Base-by-base conservation (phyloP, 2,797 vertebrate species). In the Sitta carolinensis region DNA sequence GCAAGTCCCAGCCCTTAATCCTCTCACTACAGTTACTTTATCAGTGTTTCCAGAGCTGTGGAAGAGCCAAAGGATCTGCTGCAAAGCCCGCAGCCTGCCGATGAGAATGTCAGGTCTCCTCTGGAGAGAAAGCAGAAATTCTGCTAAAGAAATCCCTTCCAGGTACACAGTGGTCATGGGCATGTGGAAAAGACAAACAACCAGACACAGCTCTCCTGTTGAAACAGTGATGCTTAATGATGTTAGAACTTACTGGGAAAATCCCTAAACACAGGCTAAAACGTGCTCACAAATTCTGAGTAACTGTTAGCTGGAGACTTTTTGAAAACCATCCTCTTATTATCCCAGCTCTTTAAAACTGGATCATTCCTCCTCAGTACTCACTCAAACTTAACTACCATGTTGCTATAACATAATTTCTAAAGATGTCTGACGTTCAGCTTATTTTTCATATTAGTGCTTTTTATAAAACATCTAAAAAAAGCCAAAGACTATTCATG, bases 371-470 rank as follows among this genome's bases (percentile, higher is more conserved):
- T 94, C 62, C 9, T 90, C n/a, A 21, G 69, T 77, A 90, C 89
- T 95, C 79, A 86, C 72, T 82, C 11, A 87, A n/a, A 64, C 5
- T 86, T 90, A 87, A 61, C 68, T 86, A 78, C 87, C 87, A 6
- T 26, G 67, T 96, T 96, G 91, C 81, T 90, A 85, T 87, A 95
- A 93, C 66, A 93, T 80, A 1, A 84, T 96, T 95, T 96, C 85
- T 87, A 50, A 95, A 91, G 67, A 58, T 84, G 40, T 93, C 96
- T 94, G 83, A 96, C 58, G 3, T 92, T 93, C 82, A 86, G 55
- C 20, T 85, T 66, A 34, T 82, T 92, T 52, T 74, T 89, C 61
- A 25, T 50, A 54, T 78, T 75, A 21, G 9, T 79, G 87, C 62
- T 78, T 84, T 90, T 89, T 83, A 95, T 94, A 90, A 89, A 70